Conservation (phyloP, 2,888 invertebrate species). For the Sminthurinus aureus region DNA sequence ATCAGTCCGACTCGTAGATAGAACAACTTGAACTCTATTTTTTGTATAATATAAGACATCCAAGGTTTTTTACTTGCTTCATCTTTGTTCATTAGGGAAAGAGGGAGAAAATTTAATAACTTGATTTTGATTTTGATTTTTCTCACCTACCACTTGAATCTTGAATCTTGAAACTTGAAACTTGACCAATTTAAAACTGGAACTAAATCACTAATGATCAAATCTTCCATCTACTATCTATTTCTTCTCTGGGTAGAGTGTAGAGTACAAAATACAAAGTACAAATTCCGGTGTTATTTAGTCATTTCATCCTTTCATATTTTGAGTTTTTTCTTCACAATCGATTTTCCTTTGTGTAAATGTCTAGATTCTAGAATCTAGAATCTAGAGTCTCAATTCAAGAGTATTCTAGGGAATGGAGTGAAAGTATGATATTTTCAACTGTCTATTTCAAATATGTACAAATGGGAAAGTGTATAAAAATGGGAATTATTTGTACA, state of each 20-base stretch:
- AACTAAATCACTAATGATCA: background rate
- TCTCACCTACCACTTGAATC: background rate
- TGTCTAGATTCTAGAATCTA: too few relatives aligned
- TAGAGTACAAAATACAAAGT: background rate
- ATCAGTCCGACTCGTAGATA: background rate
- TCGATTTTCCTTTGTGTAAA: too few relatives aligned
- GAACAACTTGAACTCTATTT: background rate
- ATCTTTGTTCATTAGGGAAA: background rate
- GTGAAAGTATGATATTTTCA: too few relatives aligned
- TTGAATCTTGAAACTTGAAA: too few relatives aligned
- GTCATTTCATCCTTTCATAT: background rate
- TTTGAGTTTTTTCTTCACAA: background rate
- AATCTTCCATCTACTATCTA: background rate
- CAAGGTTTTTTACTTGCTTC: background rate
- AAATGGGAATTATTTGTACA: too few relatives aligned
- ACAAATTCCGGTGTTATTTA: background rate
- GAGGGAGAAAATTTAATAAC: background rate
- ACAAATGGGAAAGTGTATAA: too few relatives aligned
- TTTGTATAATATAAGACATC: background rate
- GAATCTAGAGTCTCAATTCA: too few relatives aligned
- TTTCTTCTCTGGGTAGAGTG: background rate
- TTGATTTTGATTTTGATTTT: background rate
- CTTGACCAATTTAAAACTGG: conserved; percentile 27
- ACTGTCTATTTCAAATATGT: too few relatives aligned
- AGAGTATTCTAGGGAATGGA: too few relatives aligned